Conservation (phyloP, 2,797 vertebrate species). For the Dallia pectoralis region DNA sequence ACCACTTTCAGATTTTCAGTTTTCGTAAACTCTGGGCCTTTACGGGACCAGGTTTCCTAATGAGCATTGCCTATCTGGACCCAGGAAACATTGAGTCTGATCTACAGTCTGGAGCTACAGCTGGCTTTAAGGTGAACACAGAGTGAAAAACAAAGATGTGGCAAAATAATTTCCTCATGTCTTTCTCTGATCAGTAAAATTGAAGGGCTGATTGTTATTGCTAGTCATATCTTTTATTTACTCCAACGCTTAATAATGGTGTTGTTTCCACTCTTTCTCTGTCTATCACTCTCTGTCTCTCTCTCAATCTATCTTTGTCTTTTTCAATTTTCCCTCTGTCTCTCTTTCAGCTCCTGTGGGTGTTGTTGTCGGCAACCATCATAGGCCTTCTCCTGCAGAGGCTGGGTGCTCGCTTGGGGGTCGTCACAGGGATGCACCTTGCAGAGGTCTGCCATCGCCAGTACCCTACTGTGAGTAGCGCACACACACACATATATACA, state of each 20-base stretch:
- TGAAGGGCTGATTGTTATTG: background rate
- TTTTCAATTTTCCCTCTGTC: background rate
- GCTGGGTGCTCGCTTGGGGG: constrained; percentile 88
- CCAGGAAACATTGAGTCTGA: constrained; percentile 94
- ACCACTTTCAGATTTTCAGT: constrained; percentile 77
- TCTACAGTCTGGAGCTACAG: constrained; percentile 87
- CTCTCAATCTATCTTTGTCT: background rate
- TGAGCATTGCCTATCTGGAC: constrained; percentile 95
- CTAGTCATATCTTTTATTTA: background rate
- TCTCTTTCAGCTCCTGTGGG: constrained; percentile 83
- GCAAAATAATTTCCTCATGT: background rate
- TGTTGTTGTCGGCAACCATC: constrained; percentile 84
- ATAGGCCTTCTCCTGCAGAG: constrained; percentile 91
- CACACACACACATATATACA: background rate
- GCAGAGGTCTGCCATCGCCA: constrained; percentile 92
- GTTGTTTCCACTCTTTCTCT: background rate
- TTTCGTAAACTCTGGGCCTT: constrained; percentile 98
- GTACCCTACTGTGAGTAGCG: constrained; percentile 80
- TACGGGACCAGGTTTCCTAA: constrained; percentile 91
- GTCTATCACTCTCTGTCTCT: no score
- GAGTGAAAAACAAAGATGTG: constrained; percentile 61
- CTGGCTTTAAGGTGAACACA: constrained; percentile 91
- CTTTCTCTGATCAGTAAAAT: background rate
- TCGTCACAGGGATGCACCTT: constrained; percentile 95
- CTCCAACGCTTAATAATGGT: background rate